Conservation (phyloP, 2,888 invertebrate species). For the Sminthurides aquaticus region DNA sequence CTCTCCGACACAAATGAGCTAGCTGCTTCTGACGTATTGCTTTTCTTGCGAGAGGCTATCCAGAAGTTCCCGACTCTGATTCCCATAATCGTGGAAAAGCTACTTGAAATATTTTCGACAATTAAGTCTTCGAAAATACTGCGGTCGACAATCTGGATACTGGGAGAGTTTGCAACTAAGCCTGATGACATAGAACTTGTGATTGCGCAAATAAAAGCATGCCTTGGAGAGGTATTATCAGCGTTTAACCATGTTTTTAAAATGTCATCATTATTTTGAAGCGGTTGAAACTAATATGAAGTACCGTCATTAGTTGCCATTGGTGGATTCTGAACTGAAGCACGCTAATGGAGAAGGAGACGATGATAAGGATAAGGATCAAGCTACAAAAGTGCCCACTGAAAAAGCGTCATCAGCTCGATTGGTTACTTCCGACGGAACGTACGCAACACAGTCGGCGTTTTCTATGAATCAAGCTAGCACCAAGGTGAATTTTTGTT, state of each 20-base stretch:
- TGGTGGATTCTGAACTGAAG: slow-evolving; percentile 57
- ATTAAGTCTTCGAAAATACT: slow-evolving; percentile 88
- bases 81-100: slow-evolving; percentile 71
- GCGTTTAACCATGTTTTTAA: too few relatives aligned
- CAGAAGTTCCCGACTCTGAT: slow-evolving; percentile 79
- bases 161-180: slow-evolving; percentile 87
- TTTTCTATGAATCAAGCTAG: slow-evolving; percentile 60
- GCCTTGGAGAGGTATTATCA: slow-evolving; percentile 63
- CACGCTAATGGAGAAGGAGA: slow-evolving; percentile 64
- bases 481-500: slow-evolving; percentile 25
- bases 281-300: neutral
- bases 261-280: neutral
- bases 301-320: slow-evolving; percentile 49
- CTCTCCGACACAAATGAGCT: slow-evolving; percentile 78
- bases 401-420: slow-evolving; percentile 28
- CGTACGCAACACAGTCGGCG: slow-evolving; percentile 96
- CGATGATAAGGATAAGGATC: slow-evolving; percentile 52
- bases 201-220: slow-evolving; percentile 64
- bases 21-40: slow-evolving; percentile 87
- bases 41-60: slow-evolving; percentile 93
- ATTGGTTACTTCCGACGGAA: slow-evolving; percentile 95
- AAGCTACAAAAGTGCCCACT: slow-evolving; percentile 11
- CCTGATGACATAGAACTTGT: slow-evolving; percentile 70
- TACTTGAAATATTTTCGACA: slow-evolving; percentile 72
- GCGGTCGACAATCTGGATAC: slow-evolving; percentile 91